phyloP scores from a whole-genome alignment of 2,888 invertebrate genomes.

The Eupithecia tripunctaria region DNA sequence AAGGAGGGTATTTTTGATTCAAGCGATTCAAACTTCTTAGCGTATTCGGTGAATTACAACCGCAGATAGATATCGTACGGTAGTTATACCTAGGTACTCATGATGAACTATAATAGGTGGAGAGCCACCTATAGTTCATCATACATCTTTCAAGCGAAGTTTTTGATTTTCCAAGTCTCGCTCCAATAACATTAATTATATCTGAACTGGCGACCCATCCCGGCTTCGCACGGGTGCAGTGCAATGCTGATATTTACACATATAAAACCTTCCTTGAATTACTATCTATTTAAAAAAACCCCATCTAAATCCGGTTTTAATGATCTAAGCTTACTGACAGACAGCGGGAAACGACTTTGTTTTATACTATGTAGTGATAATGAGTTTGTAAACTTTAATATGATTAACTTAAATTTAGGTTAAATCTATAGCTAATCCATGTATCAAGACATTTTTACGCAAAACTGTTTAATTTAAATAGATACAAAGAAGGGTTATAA shows the following conservation, averaged over 20 bases:
- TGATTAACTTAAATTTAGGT: background rate
- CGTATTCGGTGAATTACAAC: background rate
- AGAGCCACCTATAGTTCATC: too few relatives aligned
- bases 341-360: too few relatives aligned
- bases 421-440: background rate
- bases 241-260: too few relatives aligned
- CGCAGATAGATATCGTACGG: background rate
- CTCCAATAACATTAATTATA: background rate
- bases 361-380: too few relatives aligned
- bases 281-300: too few relatives aligned
- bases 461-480: background rate
- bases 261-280: too few relatives aligned
- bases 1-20: background rate
- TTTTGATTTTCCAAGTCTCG: background rate
- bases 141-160: background rate
- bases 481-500: background rate
- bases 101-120: too few relatives aligned
- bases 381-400: background rate
- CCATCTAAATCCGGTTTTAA: too few relatives aligned
- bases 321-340: too few relatives aligned
- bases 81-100: background rate
- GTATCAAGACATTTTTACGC: background rate
- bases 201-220: too few relatives aligned
- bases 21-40: background rate
- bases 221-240: too few relatives aligned